Evolutionary conservation across 2,888 invertebrate genomes (phyloP).

Genomic region (Synanthedon myopaeformis): DNA sequence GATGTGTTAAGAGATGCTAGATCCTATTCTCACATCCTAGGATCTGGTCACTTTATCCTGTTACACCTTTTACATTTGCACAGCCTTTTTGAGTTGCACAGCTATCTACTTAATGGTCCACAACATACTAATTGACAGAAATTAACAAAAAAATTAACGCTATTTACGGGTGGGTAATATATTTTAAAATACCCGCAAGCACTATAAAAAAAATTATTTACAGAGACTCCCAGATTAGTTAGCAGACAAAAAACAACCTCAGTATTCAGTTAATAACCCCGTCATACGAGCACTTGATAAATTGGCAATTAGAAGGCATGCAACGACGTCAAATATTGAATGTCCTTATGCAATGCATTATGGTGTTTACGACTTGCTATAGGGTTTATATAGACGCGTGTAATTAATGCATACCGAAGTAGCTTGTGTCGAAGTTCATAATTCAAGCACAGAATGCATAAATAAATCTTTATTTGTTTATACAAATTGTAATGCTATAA

Average conservation of each 20-base stretch:
- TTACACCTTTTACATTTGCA: too few relatives aligned
- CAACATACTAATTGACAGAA: too few relatives aligned
- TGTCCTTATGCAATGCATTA: background rate
- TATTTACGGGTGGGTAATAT: too few relatives aligned
- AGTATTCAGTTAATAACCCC: slow-evolving; percentile 14
- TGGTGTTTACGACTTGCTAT: background rate
- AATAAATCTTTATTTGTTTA: background rate
- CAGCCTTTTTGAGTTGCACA: too few relatives aligned
- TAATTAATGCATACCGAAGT: background rate
- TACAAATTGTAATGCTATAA: too few relatives aligned
- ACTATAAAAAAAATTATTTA: too few relatives aligned
- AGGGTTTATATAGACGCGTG: background rate
- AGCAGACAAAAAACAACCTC: slow-evolving; percentile 2
- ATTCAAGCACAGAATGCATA: background rate
- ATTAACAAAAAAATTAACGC: too few relatives aligned
- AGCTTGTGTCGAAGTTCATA: background rate
- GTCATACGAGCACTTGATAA: slow-evolving; percentile 12
- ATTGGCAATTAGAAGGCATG: slow-evolving; percentile 9
- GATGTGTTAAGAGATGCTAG: too few relatives aligned
- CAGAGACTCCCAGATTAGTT: background rate
- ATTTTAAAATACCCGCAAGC: too few relatives aligned
- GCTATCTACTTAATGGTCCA: too few relatives aligned
- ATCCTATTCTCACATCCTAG: too few relatives aligned
- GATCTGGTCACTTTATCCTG: too few relatives aligned
- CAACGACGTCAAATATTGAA: background rate